phyloP scores from a whole-genome alignment of 2,113 vertebrate genomes.

The Hippolais icterina region DNA sequence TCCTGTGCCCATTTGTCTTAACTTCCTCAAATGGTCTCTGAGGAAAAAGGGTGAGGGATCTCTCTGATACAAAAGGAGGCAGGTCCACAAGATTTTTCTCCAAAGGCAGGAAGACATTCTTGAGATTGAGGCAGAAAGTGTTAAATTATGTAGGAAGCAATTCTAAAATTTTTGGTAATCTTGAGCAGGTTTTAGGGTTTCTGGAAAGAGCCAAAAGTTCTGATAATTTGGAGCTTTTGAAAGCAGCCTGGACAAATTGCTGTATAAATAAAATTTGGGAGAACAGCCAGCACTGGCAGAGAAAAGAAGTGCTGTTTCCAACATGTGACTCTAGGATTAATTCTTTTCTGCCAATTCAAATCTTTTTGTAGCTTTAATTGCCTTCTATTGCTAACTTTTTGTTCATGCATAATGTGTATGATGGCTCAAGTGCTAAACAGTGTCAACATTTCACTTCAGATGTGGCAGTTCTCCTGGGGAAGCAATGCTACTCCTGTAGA shows the following conservation, averaged over 20 bases:
- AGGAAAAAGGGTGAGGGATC: neutral
- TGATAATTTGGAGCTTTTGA: neutral
- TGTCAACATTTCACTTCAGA: constrained; percentile 9
- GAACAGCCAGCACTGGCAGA: neutral
- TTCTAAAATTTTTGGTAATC: neutral
- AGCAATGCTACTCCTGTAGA: neutral
- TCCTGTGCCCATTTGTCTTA: neutral
- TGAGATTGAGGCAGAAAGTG: neutral
- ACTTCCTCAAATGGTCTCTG: neutral
- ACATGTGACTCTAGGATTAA: constrained; percentile 36
- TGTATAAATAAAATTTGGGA: constrained; percentile 13
- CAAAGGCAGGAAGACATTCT: neutral
- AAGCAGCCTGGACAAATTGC: neutral
- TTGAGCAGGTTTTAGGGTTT: neutral
- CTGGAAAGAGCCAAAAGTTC: neutral
- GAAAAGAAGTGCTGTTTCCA: constrained; percentile 11
- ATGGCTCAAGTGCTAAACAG: constrained; percentile 1
- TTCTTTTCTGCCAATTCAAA: neutral
- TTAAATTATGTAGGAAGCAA: neutral
- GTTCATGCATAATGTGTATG: neutral
- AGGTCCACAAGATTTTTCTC: neutral
- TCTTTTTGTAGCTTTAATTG: constrained; percentile 48
- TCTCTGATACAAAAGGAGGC: neutral
- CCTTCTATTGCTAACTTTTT: constrained; percentile 14
- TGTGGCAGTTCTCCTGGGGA: neutral